Base-by-base conservation (phyloP, 2,888 invertebrate genomes). In the Latrodectus elegans region DNA sequence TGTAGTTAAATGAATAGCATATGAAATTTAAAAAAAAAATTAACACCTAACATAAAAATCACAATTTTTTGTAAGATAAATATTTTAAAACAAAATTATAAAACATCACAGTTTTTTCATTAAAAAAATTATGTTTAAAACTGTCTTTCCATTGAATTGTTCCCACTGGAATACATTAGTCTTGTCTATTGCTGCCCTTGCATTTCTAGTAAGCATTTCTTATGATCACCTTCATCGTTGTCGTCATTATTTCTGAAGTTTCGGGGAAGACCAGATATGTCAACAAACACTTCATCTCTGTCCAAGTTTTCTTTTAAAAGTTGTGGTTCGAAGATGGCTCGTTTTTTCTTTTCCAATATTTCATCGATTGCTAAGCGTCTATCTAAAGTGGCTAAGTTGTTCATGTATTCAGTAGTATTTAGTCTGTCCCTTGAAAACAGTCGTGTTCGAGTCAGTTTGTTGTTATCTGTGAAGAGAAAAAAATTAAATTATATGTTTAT, bases 321-420 rank as follows among this genome's bases (percentile, higher is more conserved):
- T 10, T 80, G 87, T 1, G 89, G 89, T 70, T 85, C 86, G n/a
- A 89, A 89, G 10, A 89, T 76, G 12, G 83, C 84, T 26, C 74
- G 75, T 55, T 86, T 86, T n/a, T 78, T 71, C 53, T 89, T 89
- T 38, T 89, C 89, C 1, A 89, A 71, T 12, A 89, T 89, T 75
- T 89, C 88, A 10, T 89, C 89, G 64, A 89, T 88, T 4, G 89
- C 88, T n/a, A 84, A 71, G 4, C 86, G 80, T n/a, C 88, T 64
- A 55, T 89, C 89, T 17, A 89, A 38, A 4, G 88, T 89, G 1
- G 89, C 89, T 78, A 89, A 38, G 14, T 84, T 89, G 60, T 89
- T 84, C 88, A 88, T 89, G 60, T 89, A 89, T 60, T 89, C 89
- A 1, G 89, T 88, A 0, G 89, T 89, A 60, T 84, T 88, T 8